These are phyloP conservation scores for Imbricaverruca yamaguchii DNA, from an alignment of 2,888 invertebrate species.

Conservation along the genomic window DNA sequence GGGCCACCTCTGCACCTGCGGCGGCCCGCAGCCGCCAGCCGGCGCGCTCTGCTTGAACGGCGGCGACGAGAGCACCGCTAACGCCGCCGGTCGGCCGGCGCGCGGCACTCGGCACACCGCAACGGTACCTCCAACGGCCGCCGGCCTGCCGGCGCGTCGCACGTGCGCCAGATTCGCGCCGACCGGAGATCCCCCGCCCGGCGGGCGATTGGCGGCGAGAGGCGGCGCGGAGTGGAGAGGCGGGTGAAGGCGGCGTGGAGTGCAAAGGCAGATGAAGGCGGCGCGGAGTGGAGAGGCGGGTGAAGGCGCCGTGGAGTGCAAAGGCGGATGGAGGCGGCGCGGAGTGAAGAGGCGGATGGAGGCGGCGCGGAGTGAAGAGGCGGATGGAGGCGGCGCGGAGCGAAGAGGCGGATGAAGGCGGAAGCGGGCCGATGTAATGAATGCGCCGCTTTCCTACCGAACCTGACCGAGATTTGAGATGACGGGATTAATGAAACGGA, in stretches of 20 bases:
- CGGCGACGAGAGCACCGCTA: background rate
- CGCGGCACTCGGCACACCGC: background rate
- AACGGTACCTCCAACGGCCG: conserved; percentile 6
- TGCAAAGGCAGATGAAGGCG: background rate
- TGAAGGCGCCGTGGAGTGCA: too few relatives aligned
- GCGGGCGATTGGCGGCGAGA: background rate
- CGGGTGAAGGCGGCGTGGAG: background rate
- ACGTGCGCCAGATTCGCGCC: background rate
- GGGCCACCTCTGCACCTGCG: background rate
- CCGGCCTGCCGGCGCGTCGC: background rate
- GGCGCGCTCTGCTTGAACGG: background rate
- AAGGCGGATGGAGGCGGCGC: background rate
- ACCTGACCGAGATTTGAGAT: too few relatives aligned
- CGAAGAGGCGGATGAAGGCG: too few relatives aligned
- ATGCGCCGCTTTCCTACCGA: too few relatives aligned
- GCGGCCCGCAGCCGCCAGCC: background rate
- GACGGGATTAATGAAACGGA: too few relatives aligned
- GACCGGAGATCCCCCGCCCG: too few relatives aligned
- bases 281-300: too few relatives aligned
- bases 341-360: too few relatives aligned
- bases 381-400: background rate
- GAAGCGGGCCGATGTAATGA: too few relatives aligned
- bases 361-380: background rate
- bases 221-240: background rate
- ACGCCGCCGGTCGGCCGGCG: background rate